phyloP scores from a whole-genome alignment of 2,113 vertebrate species.

The Aphelocoma coerulescens region DNA sequence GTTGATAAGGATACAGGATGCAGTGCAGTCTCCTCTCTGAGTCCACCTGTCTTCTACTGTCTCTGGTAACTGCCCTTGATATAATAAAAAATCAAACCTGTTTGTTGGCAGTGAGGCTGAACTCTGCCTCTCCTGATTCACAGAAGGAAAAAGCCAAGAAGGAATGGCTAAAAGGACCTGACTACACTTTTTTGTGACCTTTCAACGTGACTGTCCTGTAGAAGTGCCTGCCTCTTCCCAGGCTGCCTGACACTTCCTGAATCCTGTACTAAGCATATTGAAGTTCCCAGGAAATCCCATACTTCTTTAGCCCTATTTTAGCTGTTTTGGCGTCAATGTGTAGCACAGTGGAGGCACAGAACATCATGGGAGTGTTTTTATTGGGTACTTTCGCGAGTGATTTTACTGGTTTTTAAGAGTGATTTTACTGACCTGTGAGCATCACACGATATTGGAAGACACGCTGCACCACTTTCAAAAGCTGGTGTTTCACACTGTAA shows the following conservation, averaged over 20 bases:
- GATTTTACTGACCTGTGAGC: slow-evolving; percentile 85
- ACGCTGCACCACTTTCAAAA: slow-evolving; percentile 87
- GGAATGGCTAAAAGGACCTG: not conserved
- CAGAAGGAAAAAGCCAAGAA: not conserved
- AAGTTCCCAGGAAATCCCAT: not conserved
- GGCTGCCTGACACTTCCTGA: not conserved
- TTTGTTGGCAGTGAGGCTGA: not conserved
- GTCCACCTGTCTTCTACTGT: not conserved
- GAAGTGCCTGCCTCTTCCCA: not conserved
- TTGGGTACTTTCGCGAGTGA: not conserved
- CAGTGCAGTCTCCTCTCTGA: not conserved
- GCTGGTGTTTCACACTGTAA: slow-evolving; percentile 81
- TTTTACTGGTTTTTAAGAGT: not conserved
- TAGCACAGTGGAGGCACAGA: not conserved
- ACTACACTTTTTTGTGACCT: not conserved
- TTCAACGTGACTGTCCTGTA: not conserved
- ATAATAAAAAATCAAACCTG: not conserved
- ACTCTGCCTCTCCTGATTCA: not conserved
- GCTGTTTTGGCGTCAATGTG: not conserved
- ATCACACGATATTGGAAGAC: slow-evolving; percentile 91
- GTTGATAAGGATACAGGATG: not conserved
- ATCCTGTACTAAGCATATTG: not conserved
- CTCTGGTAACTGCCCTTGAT: not conserved
- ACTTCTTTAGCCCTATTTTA: not conserved
- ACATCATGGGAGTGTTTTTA: not conserved